Conservation (phyloP, 2,888 invertebrate species). For the Tolmerus cingulatus region DNA sequence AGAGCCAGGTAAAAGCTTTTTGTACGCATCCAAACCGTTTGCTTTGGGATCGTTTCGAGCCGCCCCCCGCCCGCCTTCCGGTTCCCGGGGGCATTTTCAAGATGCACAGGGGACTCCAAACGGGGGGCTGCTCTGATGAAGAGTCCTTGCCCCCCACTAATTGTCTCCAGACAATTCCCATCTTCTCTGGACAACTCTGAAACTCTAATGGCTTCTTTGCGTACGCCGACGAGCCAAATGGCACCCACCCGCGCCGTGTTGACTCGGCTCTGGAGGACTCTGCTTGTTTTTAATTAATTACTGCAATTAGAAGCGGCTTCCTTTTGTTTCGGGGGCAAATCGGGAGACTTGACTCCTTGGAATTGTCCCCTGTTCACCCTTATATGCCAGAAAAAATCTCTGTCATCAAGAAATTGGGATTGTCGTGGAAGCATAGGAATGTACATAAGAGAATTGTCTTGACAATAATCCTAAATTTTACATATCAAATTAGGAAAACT, state of each 20-base stretch:
- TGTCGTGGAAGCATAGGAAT: background rate
- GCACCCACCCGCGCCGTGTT: background rate
- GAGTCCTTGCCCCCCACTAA: background rate
- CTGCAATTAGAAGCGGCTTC: background rate
- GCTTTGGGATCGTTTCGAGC: background rate
- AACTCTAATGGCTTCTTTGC: background rate
- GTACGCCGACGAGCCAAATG: background rate
- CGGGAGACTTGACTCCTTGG: background rate
- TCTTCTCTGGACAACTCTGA: background rate
- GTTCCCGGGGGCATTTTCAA: background rate
- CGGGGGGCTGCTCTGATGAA: background rate
- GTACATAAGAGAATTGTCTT: background rate
- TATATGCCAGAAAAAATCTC: background rate
- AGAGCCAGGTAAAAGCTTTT: slow-evolving; percentile 28
- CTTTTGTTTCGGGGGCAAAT: background rate
- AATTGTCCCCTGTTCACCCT: background rate
- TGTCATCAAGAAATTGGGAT: background rate
- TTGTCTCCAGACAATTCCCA: background rate
- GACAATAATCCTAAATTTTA: too few relatives aligned
- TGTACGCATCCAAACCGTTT: background rate
- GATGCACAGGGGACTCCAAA: background rate
- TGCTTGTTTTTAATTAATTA: background rate
- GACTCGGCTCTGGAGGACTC: background rate
- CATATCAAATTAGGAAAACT: too few relatives aligned
- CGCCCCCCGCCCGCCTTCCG: background rate